Percentiles rank a stretch among this genome's conserved stretches.
phyloP scores from a whole-genome alignment of 2,888 invertebrate genomes.

The Polydesmus complanatus region DNA sequence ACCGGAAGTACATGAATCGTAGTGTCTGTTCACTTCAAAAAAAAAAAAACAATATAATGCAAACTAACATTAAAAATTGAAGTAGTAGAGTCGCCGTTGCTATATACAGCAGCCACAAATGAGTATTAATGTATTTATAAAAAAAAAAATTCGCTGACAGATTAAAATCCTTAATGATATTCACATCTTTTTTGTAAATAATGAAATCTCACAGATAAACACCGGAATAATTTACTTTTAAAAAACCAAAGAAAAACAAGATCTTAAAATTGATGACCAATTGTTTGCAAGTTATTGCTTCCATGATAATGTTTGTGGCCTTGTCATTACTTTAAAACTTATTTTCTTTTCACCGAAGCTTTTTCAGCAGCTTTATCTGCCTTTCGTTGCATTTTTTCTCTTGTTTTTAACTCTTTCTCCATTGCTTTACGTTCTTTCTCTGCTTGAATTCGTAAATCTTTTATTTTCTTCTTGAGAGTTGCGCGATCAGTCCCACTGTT shows the following conservation, averaged over 20 bases:
- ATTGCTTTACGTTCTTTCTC: conserved; percentile 46
- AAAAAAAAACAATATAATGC: background rate
- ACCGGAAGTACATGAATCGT: background rate
- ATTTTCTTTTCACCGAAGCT: background rate
- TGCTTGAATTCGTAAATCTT: conserved; percentile 36
- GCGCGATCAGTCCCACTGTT: conserved; percentile 37
- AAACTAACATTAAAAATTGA: background rate
- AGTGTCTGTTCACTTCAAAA: background rate
- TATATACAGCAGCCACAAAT: background rate
- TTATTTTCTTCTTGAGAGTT: conserved; percentile 39
- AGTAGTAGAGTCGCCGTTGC: background rate
- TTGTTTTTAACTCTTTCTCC: conserved; percentile 70
- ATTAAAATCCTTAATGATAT: too few species aligned
- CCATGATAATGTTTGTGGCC: background rate
- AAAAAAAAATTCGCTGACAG: background rate
- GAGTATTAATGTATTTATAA: background rate
- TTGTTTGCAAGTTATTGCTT: background rate
- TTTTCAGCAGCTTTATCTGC: conserved; percentile 47
- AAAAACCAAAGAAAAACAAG: too few species aligned
- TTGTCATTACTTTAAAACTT: too few species aligned
- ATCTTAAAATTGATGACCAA: background rate
- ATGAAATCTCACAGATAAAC: too few species aligned
- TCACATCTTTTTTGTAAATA: too few species aligned
- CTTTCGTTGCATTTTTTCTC: conserved; percentile 71
- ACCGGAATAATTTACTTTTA: too few species aligned